A percentile compares a stretch with the other conserved stretches of the same genome.
phyloP scores from a whole-genome alignment of 2,888 invertebrate species.

The Palloptera scutellata region DNA sequence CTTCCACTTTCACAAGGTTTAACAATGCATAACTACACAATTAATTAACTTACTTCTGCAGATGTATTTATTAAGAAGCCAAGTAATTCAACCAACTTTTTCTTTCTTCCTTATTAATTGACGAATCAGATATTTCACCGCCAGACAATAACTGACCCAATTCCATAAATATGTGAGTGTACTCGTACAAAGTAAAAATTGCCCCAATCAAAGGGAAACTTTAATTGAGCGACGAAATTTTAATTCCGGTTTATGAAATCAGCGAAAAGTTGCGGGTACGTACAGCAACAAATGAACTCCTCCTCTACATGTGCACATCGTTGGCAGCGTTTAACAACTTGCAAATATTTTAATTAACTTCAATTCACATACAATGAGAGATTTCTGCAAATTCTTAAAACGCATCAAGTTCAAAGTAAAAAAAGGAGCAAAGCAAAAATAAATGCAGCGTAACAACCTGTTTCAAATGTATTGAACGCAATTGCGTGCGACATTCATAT shows the following conservation, averaged over 20 bases:
- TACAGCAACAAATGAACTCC: neutral
- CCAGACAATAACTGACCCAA: slow-evolving; percentile 14
- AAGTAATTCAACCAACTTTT: no score
- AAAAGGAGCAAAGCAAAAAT: neutral
- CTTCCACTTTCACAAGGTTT: no score
- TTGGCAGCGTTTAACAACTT: slow-evolving; percentile 23
- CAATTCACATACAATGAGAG: slow-evolving; percentile 16
- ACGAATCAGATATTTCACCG: neutral
- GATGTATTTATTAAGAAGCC: no score
- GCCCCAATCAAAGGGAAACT: neutral
- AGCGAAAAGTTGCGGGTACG: neutral
- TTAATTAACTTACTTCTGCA: no score
- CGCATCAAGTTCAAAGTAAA: slow-evolving; percentile 1
- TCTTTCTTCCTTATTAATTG: no score
- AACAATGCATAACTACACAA: no score
- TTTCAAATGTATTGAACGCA: no score
- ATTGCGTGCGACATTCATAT: slow-evolving; percentile 20
- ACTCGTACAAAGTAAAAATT: no score
- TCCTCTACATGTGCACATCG: slow-evolving; percentile 10
- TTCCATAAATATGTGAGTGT: neutral
- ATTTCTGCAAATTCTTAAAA: slow-evolving; percentile 10
- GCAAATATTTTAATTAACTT: slow-evolving; percentile 31
- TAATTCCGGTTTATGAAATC: slow-evolving; percentile 21
- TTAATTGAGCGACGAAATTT: slow-evolving; percentile 18
- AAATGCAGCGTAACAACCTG: neutral